Conservation (phyloP, 2,888 invertebrate genomes). For the Theretra japonica region DNA sequence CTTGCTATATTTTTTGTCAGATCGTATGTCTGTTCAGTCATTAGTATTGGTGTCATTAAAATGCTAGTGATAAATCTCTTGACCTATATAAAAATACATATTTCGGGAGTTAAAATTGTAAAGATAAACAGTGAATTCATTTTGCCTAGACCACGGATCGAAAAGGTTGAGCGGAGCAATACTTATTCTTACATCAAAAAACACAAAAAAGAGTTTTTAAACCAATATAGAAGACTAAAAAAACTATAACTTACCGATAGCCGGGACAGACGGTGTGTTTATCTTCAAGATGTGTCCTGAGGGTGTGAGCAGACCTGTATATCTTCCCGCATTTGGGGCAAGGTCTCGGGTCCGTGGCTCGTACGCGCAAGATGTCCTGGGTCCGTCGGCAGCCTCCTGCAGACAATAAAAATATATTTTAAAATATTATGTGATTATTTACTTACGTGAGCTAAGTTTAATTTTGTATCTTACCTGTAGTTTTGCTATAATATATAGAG, state of each 20-base stretch:
- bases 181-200: too few relatives aligned
- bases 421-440: too few relatives aligned
- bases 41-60: too few relatives aligned
- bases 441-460: too few relatives aligned
- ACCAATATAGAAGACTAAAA: not conserved
- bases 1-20: too few relatives aligned
- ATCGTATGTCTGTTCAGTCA: too few relatives aligned
- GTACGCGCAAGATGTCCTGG: constrained; percentile 92
- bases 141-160: too few relatives aligned
- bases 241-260: constrained; percentile 82
- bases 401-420: constrained; percentile 33
- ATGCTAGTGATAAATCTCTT: too few relatives aligned
- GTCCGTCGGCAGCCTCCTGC: constrained; percentile 89
- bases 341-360: constrained; percentile 96
- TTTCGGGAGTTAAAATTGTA: too few relatives aligned
- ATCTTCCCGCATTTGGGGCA: constrained; percentile 97
- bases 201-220: not conserved
- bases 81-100: too few relatives aligned
- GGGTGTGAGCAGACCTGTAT: constrained; percentile 95
- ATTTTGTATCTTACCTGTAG: not conserved
- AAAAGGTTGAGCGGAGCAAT: too few relatives aligned
- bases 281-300: constrained; percentile 95
- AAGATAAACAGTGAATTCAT: too few relatives aligned
- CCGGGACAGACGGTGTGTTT: constrained; percentile 97
- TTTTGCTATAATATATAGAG: not conserved